phyloP scores from a whole-genome alignment of 2,888 invertebrate genomes.

The Carpatolechia fugitivella region DNA sequence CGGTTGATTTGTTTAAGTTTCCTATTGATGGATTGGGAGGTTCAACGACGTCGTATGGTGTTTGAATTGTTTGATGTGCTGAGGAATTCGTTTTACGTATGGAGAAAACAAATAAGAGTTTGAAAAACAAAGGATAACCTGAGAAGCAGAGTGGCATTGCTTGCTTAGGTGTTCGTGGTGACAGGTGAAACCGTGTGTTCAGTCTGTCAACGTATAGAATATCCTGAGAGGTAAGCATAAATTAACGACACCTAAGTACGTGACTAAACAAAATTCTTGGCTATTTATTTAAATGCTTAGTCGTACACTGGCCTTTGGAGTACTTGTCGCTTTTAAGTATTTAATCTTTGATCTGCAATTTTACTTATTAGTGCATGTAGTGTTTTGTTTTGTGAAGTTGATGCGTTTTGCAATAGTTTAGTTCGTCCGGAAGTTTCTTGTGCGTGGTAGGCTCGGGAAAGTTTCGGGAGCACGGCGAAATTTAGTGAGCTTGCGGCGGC shows the following conservation, averaged over 20 bases:
- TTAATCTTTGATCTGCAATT: slow-evolving; percentile 28
- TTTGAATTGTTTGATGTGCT: slow-evolving; percentile 63
- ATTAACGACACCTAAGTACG: slow-evolving; percentile 24
- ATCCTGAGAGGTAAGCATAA: slow-evolving; percentile 52
- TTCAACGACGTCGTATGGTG: slow-evolving; percentile 56
- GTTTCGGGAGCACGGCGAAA: slow-evolving; percentile 44
- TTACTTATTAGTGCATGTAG: slow-evolving; percentile 4
- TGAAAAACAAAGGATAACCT: slow-evolving; percentile 65
- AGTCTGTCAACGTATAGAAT: slow-evolving; percentile 46
- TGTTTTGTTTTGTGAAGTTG: slow-evolving; percentile 23
- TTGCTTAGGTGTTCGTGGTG: slow-evolving; percentile 67
- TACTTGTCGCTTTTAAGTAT: slow-evolving; percentile 16
- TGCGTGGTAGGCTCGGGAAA: slow-evolving; percentile 49
- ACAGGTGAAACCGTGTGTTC: slow-evolving; percentile 54
- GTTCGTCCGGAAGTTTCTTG: slow-evolving; percentile 39
- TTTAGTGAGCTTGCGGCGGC: slow-evolving; percentile 62
- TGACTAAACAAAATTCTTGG: slow-evolving; percentile 16
- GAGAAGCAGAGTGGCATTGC: slow-evolving; percentile 54
- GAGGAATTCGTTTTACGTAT: slow-evolving; percentile 70
- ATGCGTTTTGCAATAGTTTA: slow-evolving; percentile 10
- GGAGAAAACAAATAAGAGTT: slow-evolving; percentile 66
- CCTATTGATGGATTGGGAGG: slow-evolving; percentile 67
- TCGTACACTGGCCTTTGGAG: background rate
- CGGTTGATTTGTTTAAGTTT: slow-evolving; percentile 60
- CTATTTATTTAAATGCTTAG: background rate